Base-by-base conservation (phyloP, 2,888 invertebrate genomes). In the Nomada lathburiana region DNA sequence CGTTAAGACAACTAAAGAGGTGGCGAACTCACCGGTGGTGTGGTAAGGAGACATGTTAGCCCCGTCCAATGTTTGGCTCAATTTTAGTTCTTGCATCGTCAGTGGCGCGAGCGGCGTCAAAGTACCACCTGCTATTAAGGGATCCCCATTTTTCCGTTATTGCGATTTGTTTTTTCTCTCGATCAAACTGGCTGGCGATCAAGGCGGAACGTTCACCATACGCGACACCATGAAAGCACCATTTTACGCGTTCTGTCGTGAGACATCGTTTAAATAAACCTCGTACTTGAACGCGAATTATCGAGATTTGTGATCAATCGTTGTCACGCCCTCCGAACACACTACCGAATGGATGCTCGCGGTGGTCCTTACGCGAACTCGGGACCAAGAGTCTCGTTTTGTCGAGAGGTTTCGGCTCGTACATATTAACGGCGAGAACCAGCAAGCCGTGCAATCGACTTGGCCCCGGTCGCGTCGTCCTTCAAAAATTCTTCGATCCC, bases 1-100 rank as follows among this genome's bases (percentile, higher is more conserved):
- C 74, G 62, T 85, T 85, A 85, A 88, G 77, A 83, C 63, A 87
- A 86, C 86, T 82, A 86, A 86, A 89, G 90, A 91, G 90, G 90
- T 91, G 90, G 91, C 90, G 88, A 89, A 94, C 94, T 95, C 95
- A 96, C 96, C 96, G 95, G 96, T 92, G 83, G 93, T 95, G 93
- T 96, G 96, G 93, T 96, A 96, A 85, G 96, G 96, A 89, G 96
- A 96, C 93, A 96, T 94, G 87, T 94, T 94, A 88, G 96, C 94
- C 88, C 96, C 95, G 88, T 96, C 96, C 94, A 96, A 94, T 87
- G 96, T 94, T 91, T 95, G 94, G 93, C 95, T 95, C 91, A 96
- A 94, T 95, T 96, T 97, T 95, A 96, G 95, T 94, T 97, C 97
- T 94, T 96, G 96, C 96, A 96, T 96, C 94, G 95, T 96, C 94